Evolutionary conservation across 2,113 vertebrate species (phyloP).

Genomic region (Atrichornis clamosus): DNA sequence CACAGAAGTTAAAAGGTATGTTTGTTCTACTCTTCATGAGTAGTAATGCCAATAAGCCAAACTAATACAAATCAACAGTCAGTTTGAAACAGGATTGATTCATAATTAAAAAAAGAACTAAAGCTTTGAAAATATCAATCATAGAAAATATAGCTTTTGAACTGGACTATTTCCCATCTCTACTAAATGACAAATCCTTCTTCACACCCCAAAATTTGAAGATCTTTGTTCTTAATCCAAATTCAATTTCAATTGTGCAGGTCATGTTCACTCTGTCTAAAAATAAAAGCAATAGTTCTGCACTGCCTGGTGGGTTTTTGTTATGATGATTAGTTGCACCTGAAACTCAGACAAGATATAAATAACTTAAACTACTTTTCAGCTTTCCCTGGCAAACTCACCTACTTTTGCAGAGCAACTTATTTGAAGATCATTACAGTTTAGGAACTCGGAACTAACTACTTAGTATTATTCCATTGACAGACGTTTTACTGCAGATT

Average conservation of each 20-base stretch:
- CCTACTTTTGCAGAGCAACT: not conserved
- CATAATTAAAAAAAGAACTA: not conserved
- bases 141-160: not conserved
- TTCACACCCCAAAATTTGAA: not conserved
- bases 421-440: not conserved
- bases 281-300: not conserved
- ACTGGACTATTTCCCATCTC: not conserved
- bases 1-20: not conserved
- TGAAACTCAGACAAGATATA: not conserved
- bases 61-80: not conserved
- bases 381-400: not conserved
- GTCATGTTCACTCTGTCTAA: not conserved
- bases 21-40: not conserved
- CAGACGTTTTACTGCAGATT: not conserved
- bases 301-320: not conserved
- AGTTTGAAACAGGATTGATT: not conserved
- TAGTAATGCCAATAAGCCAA: not conserved
- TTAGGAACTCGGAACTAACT: not conserved
- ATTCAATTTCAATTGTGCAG: not conserved
- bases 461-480: not conserved
- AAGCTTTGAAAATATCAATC: not conserved
- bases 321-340: not conserved
- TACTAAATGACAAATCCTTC: not conserved
- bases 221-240: not conserved
- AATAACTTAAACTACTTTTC: not conserved